Base-by-base conservation (phyloP, 1,140 invertebrate species). In the Lasaia peninsularis region DNA sequence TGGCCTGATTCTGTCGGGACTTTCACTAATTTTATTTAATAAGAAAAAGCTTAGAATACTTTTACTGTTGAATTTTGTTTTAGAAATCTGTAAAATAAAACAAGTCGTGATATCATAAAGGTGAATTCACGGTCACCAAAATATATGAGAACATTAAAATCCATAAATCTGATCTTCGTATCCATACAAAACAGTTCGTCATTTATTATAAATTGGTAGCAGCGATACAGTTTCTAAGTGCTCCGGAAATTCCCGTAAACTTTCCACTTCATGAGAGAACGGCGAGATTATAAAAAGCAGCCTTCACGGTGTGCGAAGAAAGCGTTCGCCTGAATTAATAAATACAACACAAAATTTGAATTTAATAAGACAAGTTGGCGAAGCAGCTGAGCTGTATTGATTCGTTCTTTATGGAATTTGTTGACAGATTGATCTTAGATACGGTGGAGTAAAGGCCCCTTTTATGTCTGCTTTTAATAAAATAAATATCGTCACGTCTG, bases 341-440 rank as follows among this genome's bases (percentile, higher is more conserved):
- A 90, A 84, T 88, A 86, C 78, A 90, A 90, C 87, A 88, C 85
- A 80, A 90, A 90, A 89, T 89, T 89, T 89, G 87, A 90, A 89
- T 89, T 89, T 89, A 90, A 89, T 90, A 86, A 90, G 89, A 89
- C 86, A 90, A 90, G 80, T 89, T 89, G 63, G 76, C 60, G 62
- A 59, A 81, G 70, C 80, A 81, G 84, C 80, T 85, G 81, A 81
- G 75, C 69, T 72, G 57, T 82, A 85, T 87, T 69, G 84, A 85
- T 87, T 73, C 53, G 16, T 51, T 60, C 60, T 76, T 12, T 75
- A 72, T 75, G 73, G 78, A 78, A 75, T 73, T 70, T 71, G 74
- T 67, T 67, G 67, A 74, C 56, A 63, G 70, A 69, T 63, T 63
- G 64, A 6, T 40, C 16, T 12, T 16, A 14, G 14, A 40, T 14